A percentile compares a stretch with the other conserved stretches of the same genome.
phyloP scores from a whole-genome alignment of 2,113 vertebrate species.

The Lagopus leucura region DNA sequence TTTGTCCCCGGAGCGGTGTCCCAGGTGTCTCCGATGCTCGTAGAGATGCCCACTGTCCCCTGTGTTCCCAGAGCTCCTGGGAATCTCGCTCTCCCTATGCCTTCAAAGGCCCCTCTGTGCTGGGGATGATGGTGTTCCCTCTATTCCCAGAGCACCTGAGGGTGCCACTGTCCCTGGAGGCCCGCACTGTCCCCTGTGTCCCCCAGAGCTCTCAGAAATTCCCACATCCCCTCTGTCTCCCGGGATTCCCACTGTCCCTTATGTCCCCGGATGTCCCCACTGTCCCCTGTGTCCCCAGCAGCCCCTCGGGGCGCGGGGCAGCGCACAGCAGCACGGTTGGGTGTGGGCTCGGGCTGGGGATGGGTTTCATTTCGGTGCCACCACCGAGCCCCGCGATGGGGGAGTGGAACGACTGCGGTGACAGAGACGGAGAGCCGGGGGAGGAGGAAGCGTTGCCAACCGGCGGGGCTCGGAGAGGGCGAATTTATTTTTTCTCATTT shows the following conservation, averaged over 20 bases:
- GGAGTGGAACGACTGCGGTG: slow-evolving; percentile 55
- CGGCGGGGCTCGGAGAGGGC: slow-evolving; percentile 35
- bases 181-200: not conserved
- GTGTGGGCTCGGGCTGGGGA: not conserved
- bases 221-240: not conserved
- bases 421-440: slow-evolving; percentile 68
- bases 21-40: not conserved
- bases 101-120: not conserved
- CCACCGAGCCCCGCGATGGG: too few relatives aligned
- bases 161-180: not conserved
- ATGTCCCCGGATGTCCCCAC: not conserved
- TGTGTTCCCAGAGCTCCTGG: not conserved
- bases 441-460: slow-evolving; percentile 69
- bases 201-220: not conserved
- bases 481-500: slow-evolving; percentile 57
- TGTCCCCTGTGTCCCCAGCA: not conserved
- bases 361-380: not conserved
- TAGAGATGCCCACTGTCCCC: not conserved
- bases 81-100: not conserved
- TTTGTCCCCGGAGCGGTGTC: not conserved
- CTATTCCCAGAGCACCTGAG: not conserved
- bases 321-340: not conserved
- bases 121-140: not conserved
- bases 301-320: not conserved
- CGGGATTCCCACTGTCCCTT: not conserved